Evolutionary conservation across 2,888 invertebrate genomes (phyloP).

Genomic region (Seira ritae): DNA sequence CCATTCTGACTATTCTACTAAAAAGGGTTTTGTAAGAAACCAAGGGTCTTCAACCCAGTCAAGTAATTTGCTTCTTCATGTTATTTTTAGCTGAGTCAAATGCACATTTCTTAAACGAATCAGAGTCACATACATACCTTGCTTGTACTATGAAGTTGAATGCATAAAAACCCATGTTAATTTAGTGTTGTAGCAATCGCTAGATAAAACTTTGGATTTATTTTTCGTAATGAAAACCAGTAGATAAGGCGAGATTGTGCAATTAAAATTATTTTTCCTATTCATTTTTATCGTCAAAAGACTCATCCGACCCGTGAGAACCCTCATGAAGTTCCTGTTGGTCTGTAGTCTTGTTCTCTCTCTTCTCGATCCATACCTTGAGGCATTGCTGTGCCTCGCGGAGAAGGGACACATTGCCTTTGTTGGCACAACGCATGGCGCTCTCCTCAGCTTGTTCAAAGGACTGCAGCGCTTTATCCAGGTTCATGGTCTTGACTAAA

Average conservation of each 20-base stretch:
- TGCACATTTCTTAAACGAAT: too few species aligned
- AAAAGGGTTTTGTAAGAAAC: too few species aligned
- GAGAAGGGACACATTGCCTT: slow-evolving; percentile 65
- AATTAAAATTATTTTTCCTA: too few species aligned
- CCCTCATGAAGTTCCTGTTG: slow-evolving; percentile 24
- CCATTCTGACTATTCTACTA: too few species aligned
- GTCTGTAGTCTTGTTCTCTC: slow-evolving; percentile 48
- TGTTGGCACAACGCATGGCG: slow-evolving; percentile 65
- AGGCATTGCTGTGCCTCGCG: slow-evolving; percentile 72
- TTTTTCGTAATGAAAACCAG: neutral
- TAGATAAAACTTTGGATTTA: neutral
- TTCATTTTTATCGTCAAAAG: slow-evolving; percentile 47
- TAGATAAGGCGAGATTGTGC: too few species aligned
- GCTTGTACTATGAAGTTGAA: too few species aligned
- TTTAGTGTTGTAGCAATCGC: too few species aligned
- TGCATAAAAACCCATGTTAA: too few species aligned
- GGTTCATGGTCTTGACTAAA: slow-evolving; percentile 67
- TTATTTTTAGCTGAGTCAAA: too few species aligned
- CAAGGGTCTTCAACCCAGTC: too few species aligned
- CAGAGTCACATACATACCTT: too few species aligned
- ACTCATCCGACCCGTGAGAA: slow-evolving; percentile 52
- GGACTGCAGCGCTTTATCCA: slow-evolving; percentile 60
- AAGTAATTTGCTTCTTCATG: too few species aligned
- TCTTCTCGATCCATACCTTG: slow-evolving; percentile 69
- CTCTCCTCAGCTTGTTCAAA: slow-evolving; percentile 68